A percentile compares a stretch with the other conserved stretches of the same genome.
Conservation (phyloP, 2,113 vertebrate genomes). For the Hypanus sabinus region DNA sequence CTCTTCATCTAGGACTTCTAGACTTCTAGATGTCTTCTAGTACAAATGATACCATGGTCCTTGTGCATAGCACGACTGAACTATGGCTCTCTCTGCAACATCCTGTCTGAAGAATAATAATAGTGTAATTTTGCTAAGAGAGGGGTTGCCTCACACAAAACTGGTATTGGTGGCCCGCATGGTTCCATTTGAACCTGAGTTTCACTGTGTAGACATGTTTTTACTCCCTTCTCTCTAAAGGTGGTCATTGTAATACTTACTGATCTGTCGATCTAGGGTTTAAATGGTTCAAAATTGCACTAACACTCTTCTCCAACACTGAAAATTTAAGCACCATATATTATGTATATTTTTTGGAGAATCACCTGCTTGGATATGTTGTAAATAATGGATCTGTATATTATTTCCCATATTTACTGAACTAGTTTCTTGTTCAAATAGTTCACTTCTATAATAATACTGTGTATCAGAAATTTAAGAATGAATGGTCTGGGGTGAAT, state of each 20-base stretch:
- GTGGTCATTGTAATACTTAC: not conserved
- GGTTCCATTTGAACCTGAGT: too few relatives aligned
- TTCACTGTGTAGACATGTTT: too few relatives aligned
- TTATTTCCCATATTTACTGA: not conserved
- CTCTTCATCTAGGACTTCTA: too few relatives aligned
- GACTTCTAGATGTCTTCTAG: too few relatives aligned
- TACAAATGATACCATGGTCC: too few relatives aligned
- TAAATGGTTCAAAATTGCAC: not conserved
- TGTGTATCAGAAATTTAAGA: not conserved
- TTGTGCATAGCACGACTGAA: too few relatives aligned
- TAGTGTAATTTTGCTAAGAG: too few relatives aligned
- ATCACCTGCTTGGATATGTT: not conserved
- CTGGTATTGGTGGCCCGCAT: too few relatives aligned
- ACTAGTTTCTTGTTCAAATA: not conserved
- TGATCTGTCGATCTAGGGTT: not conserved
- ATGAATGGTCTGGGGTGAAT: not conserved
- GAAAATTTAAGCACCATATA: not conserved
- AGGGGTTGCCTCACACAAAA: too few relatives aligned
- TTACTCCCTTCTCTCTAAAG: not conserved
- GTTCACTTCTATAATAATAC: not conserved
- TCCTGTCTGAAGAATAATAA: too few relatives aligned
- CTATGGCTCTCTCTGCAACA: too few relatives aligned
- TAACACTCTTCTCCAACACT: not conserved
- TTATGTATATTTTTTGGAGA: not conserved
- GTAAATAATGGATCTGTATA: not conserved